phyloP scores from a whole-genome alignment of 2,888 invertebrate genomes.

The Heliothis peltigera region DNA sequence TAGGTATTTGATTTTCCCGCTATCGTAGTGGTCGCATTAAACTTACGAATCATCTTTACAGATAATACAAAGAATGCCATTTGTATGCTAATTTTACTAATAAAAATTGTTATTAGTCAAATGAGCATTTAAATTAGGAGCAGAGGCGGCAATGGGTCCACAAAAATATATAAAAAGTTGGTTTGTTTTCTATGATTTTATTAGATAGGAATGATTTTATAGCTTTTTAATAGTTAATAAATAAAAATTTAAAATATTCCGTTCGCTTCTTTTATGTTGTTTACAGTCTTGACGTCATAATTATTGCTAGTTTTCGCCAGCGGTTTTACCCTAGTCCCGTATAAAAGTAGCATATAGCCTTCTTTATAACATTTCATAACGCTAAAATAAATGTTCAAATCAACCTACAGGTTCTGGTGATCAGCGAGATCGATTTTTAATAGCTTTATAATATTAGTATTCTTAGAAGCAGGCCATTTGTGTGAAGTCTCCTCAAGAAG shows the following conservation, averaged over 20 bases:
- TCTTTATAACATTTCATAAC: too few species aligned
- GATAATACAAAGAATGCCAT: slow-evolving; percentile 19
- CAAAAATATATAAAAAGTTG: slow-evolving; percentile 18
- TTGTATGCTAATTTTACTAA: slow-evolving; percentile 29
- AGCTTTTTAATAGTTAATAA: slow-evolving; percentile 21
- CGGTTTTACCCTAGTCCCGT: slow-evolving; percentile 1
- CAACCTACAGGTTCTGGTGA: too few species aligned
- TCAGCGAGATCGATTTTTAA: too few species aligned
- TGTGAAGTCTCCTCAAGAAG: too few species aligned
- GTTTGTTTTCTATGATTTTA: slow-evolving; percentile 16
- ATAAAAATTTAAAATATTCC: slow-evolving; percentile 12
- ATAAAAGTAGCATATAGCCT: too few species aligned
- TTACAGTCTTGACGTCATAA: too few species aligned
- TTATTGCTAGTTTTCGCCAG: neutral
- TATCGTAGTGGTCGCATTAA: too few species aligned
- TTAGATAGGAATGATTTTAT: slow-evolving; percentile 28
- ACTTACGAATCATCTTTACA: slow-evolving; percentile 4
- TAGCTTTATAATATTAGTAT: too few species aligned
- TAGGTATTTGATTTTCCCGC: too few species aligned
- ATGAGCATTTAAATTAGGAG: slow-evolving; percentile 37
- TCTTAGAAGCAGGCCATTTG: too few species aligned
- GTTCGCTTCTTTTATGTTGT: slow-evolving; percentile 16
- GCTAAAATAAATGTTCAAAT: too few species aligned
- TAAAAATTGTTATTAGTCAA: slow-evolving; percentile 20
- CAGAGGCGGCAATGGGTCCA: slow-evolving; percentile 4